These are phyloP conservation scores for Gonioctena quinquepunctata DNA, from an alignment of 1,140 invertebrate species.

Conservation along the genomic window DNA sequence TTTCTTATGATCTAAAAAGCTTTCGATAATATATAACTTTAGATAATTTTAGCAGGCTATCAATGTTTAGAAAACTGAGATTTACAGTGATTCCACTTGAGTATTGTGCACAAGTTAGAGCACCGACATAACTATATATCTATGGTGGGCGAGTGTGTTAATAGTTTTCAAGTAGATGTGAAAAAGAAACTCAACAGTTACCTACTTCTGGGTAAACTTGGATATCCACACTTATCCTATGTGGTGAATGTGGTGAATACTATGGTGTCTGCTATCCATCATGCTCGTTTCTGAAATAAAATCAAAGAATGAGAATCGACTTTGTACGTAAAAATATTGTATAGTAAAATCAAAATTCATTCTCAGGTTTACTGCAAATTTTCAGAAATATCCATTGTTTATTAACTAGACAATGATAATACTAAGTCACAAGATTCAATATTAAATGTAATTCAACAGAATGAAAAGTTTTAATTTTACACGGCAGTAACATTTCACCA, in stretches of 20 bases:
- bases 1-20: not conserved
- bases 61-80: not conserved
- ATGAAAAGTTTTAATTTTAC: no score
- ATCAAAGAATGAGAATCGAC: no score
- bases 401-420: no score
- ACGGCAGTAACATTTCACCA: no score
- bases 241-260: not conserved
- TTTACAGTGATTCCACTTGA: not conserved
- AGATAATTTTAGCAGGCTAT: not conserved
- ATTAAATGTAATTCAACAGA: no score
- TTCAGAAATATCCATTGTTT: no score
- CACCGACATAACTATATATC: not conserved
- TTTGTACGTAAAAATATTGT: no score
- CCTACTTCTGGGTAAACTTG: not conserved
- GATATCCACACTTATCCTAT: not conserved
- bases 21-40: not conserved
- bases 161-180: not conserved
- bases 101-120: not conserved
- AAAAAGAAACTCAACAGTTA: not conserved
- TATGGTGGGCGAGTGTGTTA: not conserved
- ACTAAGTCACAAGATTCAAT: no score
- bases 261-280: conserved; percentile 2
- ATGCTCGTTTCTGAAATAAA: not conserved
- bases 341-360: no score
- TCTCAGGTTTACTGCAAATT: no score